Base-by-base conservation (phyloP, 2,113 vertebrate genomes). In the Chaetorhynchus papuensis region DNA sequence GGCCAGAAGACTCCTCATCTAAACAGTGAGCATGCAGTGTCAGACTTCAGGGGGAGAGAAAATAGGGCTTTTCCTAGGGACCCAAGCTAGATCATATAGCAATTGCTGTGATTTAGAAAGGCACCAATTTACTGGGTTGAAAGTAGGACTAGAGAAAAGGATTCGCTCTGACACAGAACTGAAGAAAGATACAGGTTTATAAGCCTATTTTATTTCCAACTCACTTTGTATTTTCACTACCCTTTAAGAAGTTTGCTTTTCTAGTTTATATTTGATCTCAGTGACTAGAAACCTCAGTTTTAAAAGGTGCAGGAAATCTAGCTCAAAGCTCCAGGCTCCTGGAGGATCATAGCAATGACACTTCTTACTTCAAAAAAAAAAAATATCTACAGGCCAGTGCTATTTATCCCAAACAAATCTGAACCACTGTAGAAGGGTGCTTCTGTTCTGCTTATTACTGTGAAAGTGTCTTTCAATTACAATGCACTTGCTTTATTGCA, bases 211-310 rank as follows among this genome's bases (percentile, higher is more conserved):
- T 90, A 93, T 94, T 91, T 91, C 59, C 19, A 83, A 33, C 37
- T 66, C n/a, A 45, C 35, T 90, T 83, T 87, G 9, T 57, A 53
- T 89, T 87, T 95, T 61, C 45, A 37, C 50, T 85, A 44, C 15
- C 19, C 31, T 80, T 81, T 57, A 92, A 87, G 31, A 94, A 84
- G 16, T 71, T 84, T 59, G 21, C 33, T 89, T 94, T 91, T 59
- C 52, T 78, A 91, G 56, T 75, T 84, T 74, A 63, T 81, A 81
- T 95, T 87, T 95, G 15, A 94, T 78, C 83, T 89, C 39, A 70
- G 11, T 64, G 64, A 77, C 81, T 91, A 66, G 72, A 72, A 91
- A 53, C 14, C 4, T 91, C 45, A 61, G 42, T 74, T 87, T 66
- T 54, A 93, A 92, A 84, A 87, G 56, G 47, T 74, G 19, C 9